Percentiles rank a stretch among this genome's conserved stretches.
These are phyloP conservation scores for Proterorhinus semilunaris DNA, from an alignment of 2,113 vertebrate species.

Conservation along the genomic window DNA sequence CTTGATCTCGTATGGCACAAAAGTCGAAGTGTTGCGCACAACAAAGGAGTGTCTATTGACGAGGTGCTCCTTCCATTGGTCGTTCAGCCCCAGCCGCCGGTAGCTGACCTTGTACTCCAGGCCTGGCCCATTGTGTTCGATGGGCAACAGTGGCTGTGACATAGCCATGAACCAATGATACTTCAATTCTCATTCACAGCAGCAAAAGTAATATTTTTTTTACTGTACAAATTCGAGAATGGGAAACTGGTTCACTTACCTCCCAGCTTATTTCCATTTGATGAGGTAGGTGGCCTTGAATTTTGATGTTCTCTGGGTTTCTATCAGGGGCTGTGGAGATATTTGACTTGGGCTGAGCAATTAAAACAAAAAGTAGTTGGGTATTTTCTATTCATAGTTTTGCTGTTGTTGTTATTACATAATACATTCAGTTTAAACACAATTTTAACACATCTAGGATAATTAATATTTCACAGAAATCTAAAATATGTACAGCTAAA, in stretches of 20 bases:
- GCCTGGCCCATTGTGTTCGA: conserved; percentile 87
- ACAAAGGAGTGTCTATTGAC: conserved; percentile 82
- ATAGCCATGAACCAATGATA: conserved; percentile 8
- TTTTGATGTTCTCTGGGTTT: conserved; percentile 88
- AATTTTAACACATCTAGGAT: no score
- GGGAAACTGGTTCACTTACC: conserved; percentile 67
- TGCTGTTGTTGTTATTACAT: no score
- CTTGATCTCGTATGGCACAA: conserved; percentile 89
- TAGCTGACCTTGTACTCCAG: conserved; percentile 92
- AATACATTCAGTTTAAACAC: no score
- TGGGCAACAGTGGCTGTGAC: conserved; percentile 81
- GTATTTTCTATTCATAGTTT: not conserved
- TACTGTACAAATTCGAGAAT: not conserved
- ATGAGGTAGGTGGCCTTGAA: conserved; percentile 85
- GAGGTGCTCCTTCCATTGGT: conserved; percentile 81
- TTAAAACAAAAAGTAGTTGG: no score
- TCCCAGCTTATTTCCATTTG: conserved; percentile 97
- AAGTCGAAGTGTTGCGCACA: conserved; percentile 85
- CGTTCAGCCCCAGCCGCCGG: conserved; percentile 77
- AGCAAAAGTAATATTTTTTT: not conserved
- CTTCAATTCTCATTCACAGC: not conserved
- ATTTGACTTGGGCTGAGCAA: conserved; percentile 3
- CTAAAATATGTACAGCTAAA: no score
- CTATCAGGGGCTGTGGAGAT: conserved; percentile 87
- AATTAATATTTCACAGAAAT: no score